Evolutionary conservation across 2,113 vertebrate species (phyloP), one percentile per base, ranked within the genome.

Genomic region (Eulacestoma nigropectus): DNA sequence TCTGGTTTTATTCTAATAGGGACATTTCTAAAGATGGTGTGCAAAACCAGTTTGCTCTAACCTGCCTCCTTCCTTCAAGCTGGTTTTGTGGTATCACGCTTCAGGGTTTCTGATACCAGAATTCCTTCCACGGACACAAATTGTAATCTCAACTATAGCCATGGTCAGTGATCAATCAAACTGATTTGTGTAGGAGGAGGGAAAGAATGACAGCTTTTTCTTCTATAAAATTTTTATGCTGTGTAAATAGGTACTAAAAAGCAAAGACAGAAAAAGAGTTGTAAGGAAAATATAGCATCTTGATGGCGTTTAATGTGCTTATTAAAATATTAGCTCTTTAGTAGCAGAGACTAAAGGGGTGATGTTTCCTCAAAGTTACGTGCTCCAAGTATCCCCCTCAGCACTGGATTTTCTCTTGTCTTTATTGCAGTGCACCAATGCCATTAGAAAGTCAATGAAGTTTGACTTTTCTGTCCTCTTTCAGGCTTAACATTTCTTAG

Each of bases 331-430:
- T 23, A 63, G 8, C 19, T 67, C 21, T 84, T 76, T 9, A n/a
- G 29, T 9, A 70, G n/a, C n/a, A 76, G 46, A 68, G 19, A 16
- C 32, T 57, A 26, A 26, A 72, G 19, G 46, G 11, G 13, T 68
- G 25, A 23, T 53, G 22, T 59, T 72, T 70, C 63, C 37, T 59
- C 49, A 18, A 84, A 46, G 46, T 46, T 56, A 33, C 5, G 6
- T 3, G 3, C 5, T 46, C 27, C 0, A 1, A 46, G 16, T 59
- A 27, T 49, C 13, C 19, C 22, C 17, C 41, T 89, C n/a, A 46
- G 29, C 39, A 39, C 0, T 79, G 42, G 16, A 52, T 65, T 90
- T 73, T 46, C 32, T 57, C 30, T 83, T 2, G 12, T 72, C 47
- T 47, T 37, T 32, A 10, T 83, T 84, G 29, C 32, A 47, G 14